Conservation (phyloP, 2,113 vertebrate genomes). For the Aegotheles bennettii region DNA sequence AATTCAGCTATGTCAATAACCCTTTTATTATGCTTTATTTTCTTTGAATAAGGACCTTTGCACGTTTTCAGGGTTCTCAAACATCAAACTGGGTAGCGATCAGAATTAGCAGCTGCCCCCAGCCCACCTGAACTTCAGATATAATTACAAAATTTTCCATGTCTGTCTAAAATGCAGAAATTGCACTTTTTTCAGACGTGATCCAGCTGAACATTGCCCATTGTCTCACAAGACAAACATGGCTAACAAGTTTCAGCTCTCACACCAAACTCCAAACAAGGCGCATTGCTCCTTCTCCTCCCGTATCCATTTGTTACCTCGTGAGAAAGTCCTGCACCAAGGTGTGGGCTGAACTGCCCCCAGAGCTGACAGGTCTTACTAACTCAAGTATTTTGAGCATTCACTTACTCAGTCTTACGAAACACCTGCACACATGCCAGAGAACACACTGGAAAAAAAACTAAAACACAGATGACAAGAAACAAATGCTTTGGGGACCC, state of each 20-base stretch:
- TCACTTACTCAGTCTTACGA: neutral
- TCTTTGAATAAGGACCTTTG: neutral
- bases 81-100: neutral
- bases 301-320: fast-evolving
- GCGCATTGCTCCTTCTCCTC: neutral
- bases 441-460: neutral
- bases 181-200: neutral
- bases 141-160: neutral
- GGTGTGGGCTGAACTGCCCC: neutral
- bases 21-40: neutral
- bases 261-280: neutral
- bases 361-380: neutral
- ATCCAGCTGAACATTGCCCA: neutral
- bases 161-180: neutral
- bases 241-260: neutral
- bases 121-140: neutral
- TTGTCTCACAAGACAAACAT: neutral
- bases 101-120: neutral
- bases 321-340: neutral
- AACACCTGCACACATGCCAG: neutral
- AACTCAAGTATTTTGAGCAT: neutral
- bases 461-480: neutral
- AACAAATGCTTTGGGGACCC: neutral
- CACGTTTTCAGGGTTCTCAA: neutral
- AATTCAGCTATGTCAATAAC: slow-evolving; percentile 38